Evolutionary conservation across 2,797 vertebrate species (phyloP).

Genomic region (Rhinatrema bivittatum): DNA sequence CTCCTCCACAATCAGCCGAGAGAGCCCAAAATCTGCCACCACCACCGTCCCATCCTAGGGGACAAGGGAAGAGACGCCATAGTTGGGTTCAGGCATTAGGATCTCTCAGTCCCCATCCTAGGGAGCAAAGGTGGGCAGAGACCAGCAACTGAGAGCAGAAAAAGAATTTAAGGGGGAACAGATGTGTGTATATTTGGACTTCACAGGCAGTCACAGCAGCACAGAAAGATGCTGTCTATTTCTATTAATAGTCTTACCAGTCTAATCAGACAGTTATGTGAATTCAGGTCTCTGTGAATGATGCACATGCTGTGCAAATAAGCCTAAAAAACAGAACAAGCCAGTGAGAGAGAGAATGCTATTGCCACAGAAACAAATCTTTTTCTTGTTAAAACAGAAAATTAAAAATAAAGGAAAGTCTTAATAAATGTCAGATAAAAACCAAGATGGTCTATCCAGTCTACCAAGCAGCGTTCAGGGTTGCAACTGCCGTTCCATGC

Average conservation of each 20-base stretch:
- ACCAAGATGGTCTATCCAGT: too few species aligned
- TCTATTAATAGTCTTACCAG: conserved; percentile 76
- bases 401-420: too few species aligned
- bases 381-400: too few species aligned
- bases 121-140: neutral
- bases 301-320: conserved; percentile 93
- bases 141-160: neutral
- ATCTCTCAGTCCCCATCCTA: conserved; percentile 64
- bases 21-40: conserved; percentile 87
- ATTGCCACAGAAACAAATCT: too few species aligned
- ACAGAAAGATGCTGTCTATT: too few species aligned
- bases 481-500: too few species aligned
- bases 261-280: conserved; percentile 91
- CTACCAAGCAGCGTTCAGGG: too few species aligned
- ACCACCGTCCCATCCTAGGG: conserved; percentile 88
- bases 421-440: too few species aligned
- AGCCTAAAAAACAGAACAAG: conserved; percentile 54
- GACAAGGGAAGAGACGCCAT: conserved; percentile 3
- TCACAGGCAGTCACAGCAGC: too few species aligned
- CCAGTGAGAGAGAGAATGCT: conserved; percentile 5
- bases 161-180: neutral
- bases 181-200: too few species aligned
- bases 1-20: conserved; percentile 81
- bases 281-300: conserved; percentile 93
- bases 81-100: neutral